A percentile compares a stretch with the other conserved stretches of the same genome.
phyloP scores from a whole-genome alignment of 2,888 invertebrate genomes.

The Leptinotarsa rubiginosa region DNA sequence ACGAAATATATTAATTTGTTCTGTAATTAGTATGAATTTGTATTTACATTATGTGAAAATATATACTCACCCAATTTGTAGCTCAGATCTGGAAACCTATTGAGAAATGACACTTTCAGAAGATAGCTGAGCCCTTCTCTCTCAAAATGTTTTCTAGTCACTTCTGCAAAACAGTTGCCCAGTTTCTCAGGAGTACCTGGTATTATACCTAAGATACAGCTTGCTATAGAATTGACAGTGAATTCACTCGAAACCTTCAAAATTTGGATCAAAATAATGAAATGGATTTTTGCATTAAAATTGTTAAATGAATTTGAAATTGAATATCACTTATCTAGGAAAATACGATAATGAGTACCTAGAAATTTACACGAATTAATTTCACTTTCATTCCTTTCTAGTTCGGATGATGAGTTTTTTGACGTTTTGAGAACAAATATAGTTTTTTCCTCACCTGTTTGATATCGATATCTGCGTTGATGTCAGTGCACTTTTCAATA shows the following conservation, averaged over 20 bases:
- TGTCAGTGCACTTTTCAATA: not conserved
- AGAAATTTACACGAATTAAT: too few relatives aligned
- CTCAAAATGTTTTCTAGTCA: not conserved
- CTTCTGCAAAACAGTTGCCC: not conserved
- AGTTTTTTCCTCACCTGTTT: not conserved
- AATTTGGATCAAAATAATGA: not conserved
- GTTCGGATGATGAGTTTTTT: too few relatives aligned
- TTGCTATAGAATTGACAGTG: not conserved
- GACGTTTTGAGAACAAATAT: too few relatives aligned
- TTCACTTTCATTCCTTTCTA: too few relatives aligned
- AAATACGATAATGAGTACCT: too few relatives aligned
- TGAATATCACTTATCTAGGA: too few relatives aligned
- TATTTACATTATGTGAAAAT: too few relatives aligned
- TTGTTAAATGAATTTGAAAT: too few relatives aligned
- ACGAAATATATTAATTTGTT: too few relatives aligned
- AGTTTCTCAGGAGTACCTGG: not conserved
- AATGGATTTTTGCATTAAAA: too few relatives aligned
- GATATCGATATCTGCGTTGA: not conserved
- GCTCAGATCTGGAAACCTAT: slow-evolving; percentile 2
- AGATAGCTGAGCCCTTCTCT: not conserved
- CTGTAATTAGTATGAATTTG: too few relatives aligned
- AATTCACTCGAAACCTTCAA: not conserved
- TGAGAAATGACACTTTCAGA: not conserved
- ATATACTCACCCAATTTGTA: not conserved
- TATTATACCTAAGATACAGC: not conserved